phyloP scores from a whole-genome alignment of 2,888 invertebrate genomes.

The Drosophila fungiperda region DNA sequence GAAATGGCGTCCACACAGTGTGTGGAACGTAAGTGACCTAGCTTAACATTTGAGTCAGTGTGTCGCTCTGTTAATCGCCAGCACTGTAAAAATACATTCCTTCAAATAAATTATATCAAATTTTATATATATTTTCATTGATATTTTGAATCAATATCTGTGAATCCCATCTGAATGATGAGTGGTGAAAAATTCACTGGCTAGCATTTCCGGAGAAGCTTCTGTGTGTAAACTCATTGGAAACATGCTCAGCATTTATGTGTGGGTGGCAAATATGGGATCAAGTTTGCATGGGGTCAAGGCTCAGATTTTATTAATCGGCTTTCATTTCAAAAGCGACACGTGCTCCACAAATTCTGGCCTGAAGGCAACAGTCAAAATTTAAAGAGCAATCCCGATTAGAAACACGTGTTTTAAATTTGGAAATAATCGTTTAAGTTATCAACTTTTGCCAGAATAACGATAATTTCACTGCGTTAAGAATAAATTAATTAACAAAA shows the following conservation, averaged over 20 bases:
- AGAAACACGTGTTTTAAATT: not conserved
- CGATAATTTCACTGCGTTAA: not conserved
- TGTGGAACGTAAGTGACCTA: constrained; percentile 79
- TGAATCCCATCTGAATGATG: not conserved
- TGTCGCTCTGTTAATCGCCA: constrained; percentile 53
- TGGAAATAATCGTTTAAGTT: not conserved
- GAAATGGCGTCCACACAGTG: constrained; percentile 29
- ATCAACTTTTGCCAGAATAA: not conserved
- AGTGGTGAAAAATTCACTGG: not conserved
- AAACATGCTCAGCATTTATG: not conserved
- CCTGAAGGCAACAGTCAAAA: not conserved
- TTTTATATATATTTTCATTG: not conserved
- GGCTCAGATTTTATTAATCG: not conserved
- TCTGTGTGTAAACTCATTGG: not conserved
- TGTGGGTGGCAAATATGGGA: not conserved
- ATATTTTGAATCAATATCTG: not conserved
- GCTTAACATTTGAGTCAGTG: constrained; percentile 63
- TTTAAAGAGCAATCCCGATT: not conserved
- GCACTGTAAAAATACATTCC: constrained; percentile 4
- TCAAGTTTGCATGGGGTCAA: not conserved
- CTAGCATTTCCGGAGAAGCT: not conserved
- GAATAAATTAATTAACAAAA: not conserved
- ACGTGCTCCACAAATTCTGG: not conserved
- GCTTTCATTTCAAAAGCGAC: not conserved
- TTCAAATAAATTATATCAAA: not conserved